Percentiles rank a stretch among this genome's conserved stretches.
Conservation (phyloP, 2,888 invertebrate genomes). For the Spodoptera picta region DNA sequence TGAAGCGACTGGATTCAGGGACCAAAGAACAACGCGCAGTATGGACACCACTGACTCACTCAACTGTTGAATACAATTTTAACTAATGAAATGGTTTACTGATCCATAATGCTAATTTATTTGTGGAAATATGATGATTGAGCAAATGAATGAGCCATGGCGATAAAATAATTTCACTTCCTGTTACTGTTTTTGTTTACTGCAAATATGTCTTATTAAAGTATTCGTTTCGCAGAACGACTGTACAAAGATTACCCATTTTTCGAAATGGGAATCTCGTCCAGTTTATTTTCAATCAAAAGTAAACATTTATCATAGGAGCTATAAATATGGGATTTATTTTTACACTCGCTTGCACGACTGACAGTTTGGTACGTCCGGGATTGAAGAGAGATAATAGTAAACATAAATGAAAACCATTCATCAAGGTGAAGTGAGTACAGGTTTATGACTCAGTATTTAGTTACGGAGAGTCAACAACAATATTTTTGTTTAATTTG, state of each 20-base stretch:
- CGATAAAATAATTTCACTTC: conserved; percentile 38
- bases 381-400: conserved; percentile 20
- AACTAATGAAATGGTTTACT: conserved; percentile 26
- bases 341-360: conserved; percentile 42
- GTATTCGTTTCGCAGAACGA: conserved; percentile 43
- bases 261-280: conserved; percentile 38
- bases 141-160: conserved; percentile 27
- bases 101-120: conserved; percentile 22
- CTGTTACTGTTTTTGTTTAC: conserved; percentile 47
- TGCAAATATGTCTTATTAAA: conserved; percentile 33
- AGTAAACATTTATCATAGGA: conserved; percentile 49
- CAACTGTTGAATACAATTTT: conserved; percentile 3
- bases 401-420: conserved; percentile 40
- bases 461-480: conserved; percentile 12
- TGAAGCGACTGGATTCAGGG: conserved; percentile 43
- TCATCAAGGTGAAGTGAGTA: conserved; percentile 32
- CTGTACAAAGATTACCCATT: conserved; percentile 21
- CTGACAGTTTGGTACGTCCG: conserved; percentile 42
- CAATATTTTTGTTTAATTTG: conserved; percentile 19
- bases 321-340: conserved; percentile 50
- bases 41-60: conserved; percentile 7
- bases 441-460: conserved; percentile 23
- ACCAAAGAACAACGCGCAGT: conserved; percentile 39
- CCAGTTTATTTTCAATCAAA: conserved; percentile 41
- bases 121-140: conserved; percentile 11